phyloP scores from a whole-genome alignment of 2,797 vertebrate species.

The Merluccius polli region DNA sequence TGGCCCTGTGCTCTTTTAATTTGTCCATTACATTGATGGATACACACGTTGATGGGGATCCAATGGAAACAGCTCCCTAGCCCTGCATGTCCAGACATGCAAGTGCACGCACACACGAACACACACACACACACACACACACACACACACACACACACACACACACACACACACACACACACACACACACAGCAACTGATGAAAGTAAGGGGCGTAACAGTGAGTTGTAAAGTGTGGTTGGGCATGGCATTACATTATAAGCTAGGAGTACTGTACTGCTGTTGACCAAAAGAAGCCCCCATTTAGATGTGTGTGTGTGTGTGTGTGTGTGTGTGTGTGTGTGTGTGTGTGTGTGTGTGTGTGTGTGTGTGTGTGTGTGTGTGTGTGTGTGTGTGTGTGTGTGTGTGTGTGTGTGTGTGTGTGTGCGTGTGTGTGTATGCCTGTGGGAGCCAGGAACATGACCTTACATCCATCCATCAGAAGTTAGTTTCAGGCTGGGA shows the following conservation, averaged over 20 bases:
- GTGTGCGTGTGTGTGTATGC: neutral
- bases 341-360: conserved; percentile 4
- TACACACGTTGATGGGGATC: neutral
- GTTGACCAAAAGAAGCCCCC: conserved; percentile 31
- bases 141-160: neutral
- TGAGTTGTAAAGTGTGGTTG: conserved; percentile 24
- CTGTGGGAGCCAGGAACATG: conserved; percentile 2
- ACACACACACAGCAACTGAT: neutral
- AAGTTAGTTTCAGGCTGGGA: conserved; percentile 8
- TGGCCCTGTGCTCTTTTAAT: neutral
- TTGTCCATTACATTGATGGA: neutral
- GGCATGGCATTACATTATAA: conserved; percentile 17
- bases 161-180: too few relatives aligned
- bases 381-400: conserved; percentile 4
- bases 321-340: conserved; percentile 10
- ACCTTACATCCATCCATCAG: conserved; percentile 5
- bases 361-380: conserved; percentile 14
- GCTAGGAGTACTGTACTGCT: conserved; percentile 21
- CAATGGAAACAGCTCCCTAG: neutral
- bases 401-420: conserved; percentile 5
- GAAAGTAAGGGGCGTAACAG: neutral
- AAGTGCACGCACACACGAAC: neutral
- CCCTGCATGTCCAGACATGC: neutral
- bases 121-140: neutral
- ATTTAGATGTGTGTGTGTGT: conserved; percentile 47